Base-by-base conservation (phyloP, 2,888 invertebrate genomes). In the Tachina lurida region DNA sequence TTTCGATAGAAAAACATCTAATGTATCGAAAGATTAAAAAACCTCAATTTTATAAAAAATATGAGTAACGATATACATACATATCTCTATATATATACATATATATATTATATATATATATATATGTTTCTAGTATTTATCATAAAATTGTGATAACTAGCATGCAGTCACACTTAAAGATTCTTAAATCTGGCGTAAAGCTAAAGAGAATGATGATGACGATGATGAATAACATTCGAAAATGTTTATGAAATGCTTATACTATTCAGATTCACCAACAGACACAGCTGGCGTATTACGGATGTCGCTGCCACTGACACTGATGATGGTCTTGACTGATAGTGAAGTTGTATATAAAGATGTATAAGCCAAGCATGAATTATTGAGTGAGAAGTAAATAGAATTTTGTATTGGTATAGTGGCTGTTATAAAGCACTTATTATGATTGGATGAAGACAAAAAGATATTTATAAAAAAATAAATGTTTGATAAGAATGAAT, bases 161-260 rank as follows among this genome's bases (percentile, higher is more conserved):
- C 19, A 39, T 41, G 60, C 52, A 43, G n/a, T 39, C 19, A 22
- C 62, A 43, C 41, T 45, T 17, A 45, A 10, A 17, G 22, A 56
- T n/a, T 10, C 10, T 56, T 56, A 43, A 68, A 41, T 68, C 31
- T 47, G 41, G 49, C 65, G 7, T 31, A 31, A 41, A 43, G 41
- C 22, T 47, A 39, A 65, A 15, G 13, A 39, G 7, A 4, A 70
- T 19, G 70, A 43, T 22, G 71, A 56, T 70, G 52, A 52, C 43
- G 76, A 71, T 79, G 67, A 49, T 56, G 54, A 65, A 68, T 43
- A 74, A 45, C 15, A 74, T 52, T 71, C 19, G 52, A 54, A 62
- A 45, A 63, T 67, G 45, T 58, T 84, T 70, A 71, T 67, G 52
- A 60, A 84, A 76, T 71, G 39, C 39, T 54, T 15, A 67, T 45